Evolutionary conservation across 2,797 vertebrate species (phyloP).

Genomic region (Vultur gryphus): DNA sequence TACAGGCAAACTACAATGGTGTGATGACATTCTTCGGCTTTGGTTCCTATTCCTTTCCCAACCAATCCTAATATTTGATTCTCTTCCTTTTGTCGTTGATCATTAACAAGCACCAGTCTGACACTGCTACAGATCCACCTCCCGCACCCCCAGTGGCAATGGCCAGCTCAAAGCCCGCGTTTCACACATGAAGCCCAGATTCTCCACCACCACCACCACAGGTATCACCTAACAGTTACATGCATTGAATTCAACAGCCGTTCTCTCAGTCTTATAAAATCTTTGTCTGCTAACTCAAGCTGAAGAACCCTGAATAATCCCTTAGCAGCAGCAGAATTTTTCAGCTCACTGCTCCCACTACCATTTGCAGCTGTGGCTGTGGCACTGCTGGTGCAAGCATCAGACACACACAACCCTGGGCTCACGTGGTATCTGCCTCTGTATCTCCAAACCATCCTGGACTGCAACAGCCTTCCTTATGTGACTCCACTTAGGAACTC

Average conservation of each 20-base stretch:
- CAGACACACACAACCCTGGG: background rate
- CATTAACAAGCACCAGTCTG: background rate
- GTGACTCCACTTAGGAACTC: background rate
- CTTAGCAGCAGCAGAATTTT: background rate
- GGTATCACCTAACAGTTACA: background rate
- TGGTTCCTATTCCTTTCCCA: background rate
- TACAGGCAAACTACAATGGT: background rate
- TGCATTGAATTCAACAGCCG: accelerated
- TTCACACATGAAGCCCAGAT: background rate
- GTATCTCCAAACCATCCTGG: background rate
- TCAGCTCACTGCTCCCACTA: background rate
- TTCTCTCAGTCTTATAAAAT: background rate
- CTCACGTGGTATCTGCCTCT: accelerated
- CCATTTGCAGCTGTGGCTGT: background rate
- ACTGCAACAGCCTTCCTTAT: background rate
- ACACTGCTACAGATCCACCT: background rate
- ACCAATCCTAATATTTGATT: background rate
- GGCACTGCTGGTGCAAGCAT: background rate
- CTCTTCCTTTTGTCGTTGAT: background rate
- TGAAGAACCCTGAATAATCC: background rate
- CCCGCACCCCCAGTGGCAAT: background rate
- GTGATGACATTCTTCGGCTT: too few species aligned
- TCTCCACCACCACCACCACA: background rate
- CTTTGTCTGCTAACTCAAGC: background rate
- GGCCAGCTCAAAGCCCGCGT: background rate